Evolutionary conservation across 2,797 vertebrate species (phyloP).

Genomic region (Notamacropus eugenii): DNA sequence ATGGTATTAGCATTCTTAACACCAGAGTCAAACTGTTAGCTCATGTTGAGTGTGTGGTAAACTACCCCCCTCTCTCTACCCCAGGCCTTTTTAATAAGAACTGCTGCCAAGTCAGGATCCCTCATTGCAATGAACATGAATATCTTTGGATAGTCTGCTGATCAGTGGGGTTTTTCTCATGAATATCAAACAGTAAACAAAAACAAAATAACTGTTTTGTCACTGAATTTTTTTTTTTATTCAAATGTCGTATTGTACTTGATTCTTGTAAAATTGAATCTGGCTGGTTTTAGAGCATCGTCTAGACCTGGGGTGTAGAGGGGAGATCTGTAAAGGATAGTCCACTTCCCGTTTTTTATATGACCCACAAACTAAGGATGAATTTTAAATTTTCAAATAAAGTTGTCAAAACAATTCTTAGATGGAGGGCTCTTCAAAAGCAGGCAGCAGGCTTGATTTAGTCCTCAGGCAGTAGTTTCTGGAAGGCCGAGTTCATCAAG

Average conservation of each 20-base stretch:
- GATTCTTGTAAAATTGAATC: neutral
- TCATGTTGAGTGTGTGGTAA: neutral
- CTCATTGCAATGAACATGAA: neutral
- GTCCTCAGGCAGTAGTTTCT: neutral
- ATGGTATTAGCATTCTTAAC: neutral
- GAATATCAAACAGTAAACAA: neutral
- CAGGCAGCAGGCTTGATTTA: neutral
- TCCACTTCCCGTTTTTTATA: neutral
- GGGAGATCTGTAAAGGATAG: neutral
- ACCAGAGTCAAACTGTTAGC: neutral
- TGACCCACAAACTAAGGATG: neutral
- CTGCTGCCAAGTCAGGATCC: neutral
- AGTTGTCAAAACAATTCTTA: neutral
- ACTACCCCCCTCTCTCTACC: neutral
- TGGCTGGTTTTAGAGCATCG: neutral
- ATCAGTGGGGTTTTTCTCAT: neutral
- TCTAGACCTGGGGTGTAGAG: neutral
- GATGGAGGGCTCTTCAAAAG: neutral
- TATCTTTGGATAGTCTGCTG: neutral
- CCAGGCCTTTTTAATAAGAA: conserved; percentile 2
- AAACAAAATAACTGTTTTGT: neutral
- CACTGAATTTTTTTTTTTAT: neutral
- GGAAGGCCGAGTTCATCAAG: neutral
- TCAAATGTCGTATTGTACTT: neutral
- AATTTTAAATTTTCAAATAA: neutral